Conservation (phyloP, 2,113 vertebrate genomes). For the Centropus unirufus region DNA sequence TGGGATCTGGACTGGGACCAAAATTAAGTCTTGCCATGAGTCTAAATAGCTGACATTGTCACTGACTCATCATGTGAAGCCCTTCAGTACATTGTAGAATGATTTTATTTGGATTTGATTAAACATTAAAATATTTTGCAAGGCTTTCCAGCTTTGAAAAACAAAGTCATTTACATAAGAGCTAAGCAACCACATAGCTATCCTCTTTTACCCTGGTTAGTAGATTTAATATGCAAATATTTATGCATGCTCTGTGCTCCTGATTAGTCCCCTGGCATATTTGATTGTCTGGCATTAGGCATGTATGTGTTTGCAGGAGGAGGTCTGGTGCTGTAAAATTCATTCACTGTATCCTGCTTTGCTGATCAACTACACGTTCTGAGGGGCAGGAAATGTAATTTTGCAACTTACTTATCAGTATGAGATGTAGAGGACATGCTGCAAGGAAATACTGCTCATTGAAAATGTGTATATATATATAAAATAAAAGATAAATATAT, state of each 20-base stretch:
- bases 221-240: conserved; percentile 16
- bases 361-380: background rate
- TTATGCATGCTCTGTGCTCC: background rate
- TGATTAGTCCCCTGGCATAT: background rate
- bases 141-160: conserved; percentile 70
- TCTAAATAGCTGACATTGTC: conserved; percentile 76
- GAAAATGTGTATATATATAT: background rate
- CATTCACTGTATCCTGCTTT: background rate
- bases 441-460: background rate
- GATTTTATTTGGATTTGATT: conserved; percentile 77
- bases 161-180: conserved; percentile 66
- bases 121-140: conserved; percentile 73
- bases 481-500: background rate
- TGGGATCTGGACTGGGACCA: conserved; percentile 37
- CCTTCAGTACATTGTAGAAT: conserved; percentile 67
- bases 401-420: background rate
- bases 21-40: conserved; percentile 38
- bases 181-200: conserved; percentile 2
- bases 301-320: background rate
- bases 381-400: background rate
- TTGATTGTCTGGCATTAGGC: background rate
- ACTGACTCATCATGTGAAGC: conserved; percentile 71
- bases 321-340: background rate
- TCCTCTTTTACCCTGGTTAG: conserved; percentile 19
- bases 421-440: background rate